Conservation (phyloP, 2,797 vertebrate genomes). For the Syngnathus acus region DNA sequence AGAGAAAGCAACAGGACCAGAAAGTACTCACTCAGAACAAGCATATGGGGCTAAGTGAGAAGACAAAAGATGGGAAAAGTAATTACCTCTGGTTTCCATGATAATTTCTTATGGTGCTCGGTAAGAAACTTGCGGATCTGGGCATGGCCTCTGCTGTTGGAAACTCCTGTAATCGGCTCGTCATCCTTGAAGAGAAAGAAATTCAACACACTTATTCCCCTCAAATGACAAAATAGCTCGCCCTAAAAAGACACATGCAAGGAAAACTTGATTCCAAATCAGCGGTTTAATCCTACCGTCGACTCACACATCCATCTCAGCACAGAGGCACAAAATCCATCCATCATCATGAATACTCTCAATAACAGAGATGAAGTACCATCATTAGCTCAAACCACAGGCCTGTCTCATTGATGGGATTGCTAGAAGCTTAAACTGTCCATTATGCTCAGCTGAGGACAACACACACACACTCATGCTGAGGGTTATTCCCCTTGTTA, state of each 20-base stretch:
- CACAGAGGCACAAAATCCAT: conserved; percentile 1
- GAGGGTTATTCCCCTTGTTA: conserved; percentile 2
- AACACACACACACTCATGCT: conserved; percentile 5
- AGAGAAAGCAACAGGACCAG: conserved; percentile 4
- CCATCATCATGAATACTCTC: conserved; percentile 4
- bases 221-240: neutral
- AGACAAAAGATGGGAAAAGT: neutral
- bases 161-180: conserved; percentile 51
- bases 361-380: conserved; percentile 13
- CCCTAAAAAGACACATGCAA: neutral
- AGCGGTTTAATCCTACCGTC: conserved; percentile 3
- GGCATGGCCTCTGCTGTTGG: conserved; percentile 49
- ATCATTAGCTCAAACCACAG: conserved; percentile 14
- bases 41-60: neutral
- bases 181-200: conserved; percentile 58
- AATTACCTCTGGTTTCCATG: conserved; percentile 75
- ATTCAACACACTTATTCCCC: neutral
- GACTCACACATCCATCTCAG: conserved; percentile 4
- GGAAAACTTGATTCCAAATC: neutral
- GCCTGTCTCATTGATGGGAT: conserved; percentile 10
- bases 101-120: conserved; percentile 66
- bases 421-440: conserved; percentile 4
- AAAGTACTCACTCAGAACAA: neutral
- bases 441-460: conserved; percentile 11
- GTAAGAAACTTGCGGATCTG: conserved; percentile 64